These are phyloP conservation scores for Notechis scutatus DNA, from an alignment of 2,113 vertebrate species.

Conservation along the genomic window DNA sequence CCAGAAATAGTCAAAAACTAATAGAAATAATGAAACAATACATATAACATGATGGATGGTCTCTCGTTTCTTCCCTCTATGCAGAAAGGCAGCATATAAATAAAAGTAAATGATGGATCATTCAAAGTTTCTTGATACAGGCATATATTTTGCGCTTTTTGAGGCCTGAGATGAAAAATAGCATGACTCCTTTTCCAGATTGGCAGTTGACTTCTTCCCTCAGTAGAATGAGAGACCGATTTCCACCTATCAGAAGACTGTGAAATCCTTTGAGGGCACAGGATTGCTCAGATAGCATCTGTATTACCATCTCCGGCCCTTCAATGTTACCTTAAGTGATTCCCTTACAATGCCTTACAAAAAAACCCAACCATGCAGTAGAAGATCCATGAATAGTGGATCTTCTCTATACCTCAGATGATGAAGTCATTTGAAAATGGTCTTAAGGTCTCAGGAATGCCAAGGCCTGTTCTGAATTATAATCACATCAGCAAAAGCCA, in stretches of 20 bases:
- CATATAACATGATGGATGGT: neutral
- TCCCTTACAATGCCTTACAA: neutral
- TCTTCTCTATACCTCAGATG: neutral
- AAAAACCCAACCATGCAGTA: neutral
- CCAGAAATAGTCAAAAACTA: neutral
- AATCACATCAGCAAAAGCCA: neutral
- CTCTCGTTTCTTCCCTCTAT: neutral
- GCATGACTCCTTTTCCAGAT: neutral
- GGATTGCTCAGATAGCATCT: no score
- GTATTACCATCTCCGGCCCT: neutral
- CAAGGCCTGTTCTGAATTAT: slow-evolving; percentile 2
- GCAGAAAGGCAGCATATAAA: neutral
- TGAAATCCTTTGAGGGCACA: neutral
- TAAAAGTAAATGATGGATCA: neutral
- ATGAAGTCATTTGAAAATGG: neutral
- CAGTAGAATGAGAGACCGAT: neutral
- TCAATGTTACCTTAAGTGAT: neutral
- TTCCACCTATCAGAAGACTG: neutral
- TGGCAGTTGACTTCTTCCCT: neutral
- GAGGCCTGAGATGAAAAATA: neutral
- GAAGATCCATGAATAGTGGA: neutral
- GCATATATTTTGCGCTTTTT: neutral
- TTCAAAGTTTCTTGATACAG: neutral
- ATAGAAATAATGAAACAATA: neutral
- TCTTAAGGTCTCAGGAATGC: slow-evolving; percentile 16